phyloP scores from a whole-genome alignment of 2,113 vertebrate genomes.

The Callopanchax toddi region DNA sequence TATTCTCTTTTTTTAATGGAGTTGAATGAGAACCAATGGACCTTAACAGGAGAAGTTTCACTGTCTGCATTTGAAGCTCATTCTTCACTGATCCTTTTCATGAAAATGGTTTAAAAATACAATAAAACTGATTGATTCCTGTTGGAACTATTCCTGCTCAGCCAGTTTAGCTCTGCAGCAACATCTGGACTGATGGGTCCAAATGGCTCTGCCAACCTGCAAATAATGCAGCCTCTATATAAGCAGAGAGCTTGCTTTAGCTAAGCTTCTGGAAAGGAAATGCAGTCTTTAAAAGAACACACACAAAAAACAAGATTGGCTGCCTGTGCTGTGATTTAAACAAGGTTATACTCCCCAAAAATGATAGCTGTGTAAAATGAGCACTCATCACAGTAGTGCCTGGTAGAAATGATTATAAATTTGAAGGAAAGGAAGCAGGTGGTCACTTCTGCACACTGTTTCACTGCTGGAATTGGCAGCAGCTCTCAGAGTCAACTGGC shows the following conservation, averaged over 20 bases:
- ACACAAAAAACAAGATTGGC: slow-evolving; percentile 14
- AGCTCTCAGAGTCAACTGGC: slow-evolving; percentile 27
- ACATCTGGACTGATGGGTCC: slow-evolving; percentile 9
- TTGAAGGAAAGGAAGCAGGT: slow-evolving; percentile 65
- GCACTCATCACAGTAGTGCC: slow-evolving; percentile 37
- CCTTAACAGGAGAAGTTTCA: slow-evolving; percentile 46
- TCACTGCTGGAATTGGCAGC: slow-evolving; percentile 39
- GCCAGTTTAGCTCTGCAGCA: slow-evolving; percentile 39
- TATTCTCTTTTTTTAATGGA: slow-evolving; percentile 53
- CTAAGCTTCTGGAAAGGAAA: not conserved
- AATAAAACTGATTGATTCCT: slow-evolving; percentile 56
- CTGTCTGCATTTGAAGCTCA: slow-evolving; percentile 21
- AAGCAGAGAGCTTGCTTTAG: slow-evolving; percentile 11
- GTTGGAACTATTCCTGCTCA: slow-evolving; percentile 36
- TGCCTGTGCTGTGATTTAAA: slow-evolving; percentile 25
- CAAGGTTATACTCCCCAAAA: slow-evolving; percentile 33
- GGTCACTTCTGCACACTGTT: slow-evolving; percentile 53
- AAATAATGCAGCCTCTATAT: slow-evolving; percentile 23
- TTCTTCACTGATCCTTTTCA: slow-evolving; percentile 50
- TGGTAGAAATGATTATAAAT: slow-evolving; percentile 48
- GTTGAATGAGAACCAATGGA: slow-evolving; percentile 64
- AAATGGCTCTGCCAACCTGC: slow-evolving; percentile 18
- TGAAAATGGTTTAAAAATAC: slow-evolving; percentile 43
- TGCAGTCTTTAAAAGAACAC: slow-evolving; percentile 10
- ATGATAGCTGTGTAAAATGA: slow-evolving; percentile 47